Evolutionary conservation across 1,140 invertebrate species (phyloP).

Genomic region (Ridgeia piscesae): DNA sequence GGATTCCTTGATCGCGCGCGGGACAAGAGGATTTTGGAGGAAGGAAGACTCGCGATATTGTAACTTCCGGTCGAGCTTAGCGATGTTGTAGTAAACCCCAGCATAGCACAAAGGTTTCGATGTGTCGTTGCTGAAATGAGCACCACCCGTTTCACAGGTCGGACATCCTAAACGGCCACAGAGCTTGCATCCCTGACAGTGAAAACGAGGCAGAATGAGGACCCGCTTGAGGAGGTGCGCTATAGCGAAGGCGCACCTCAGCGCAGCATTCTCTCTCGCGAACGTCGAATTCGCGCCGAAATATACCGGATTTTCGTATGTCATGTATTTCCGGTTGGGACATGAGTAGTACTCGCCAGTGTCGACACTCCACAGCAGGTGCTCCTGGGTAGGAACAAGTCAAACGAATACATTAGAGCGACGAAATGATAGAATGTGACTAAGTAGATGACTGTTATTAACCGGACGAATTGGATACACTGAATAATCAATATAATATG

Average conservation of each 20-base stretch:
- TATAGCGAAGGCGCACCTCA: constrained; percentile 17
- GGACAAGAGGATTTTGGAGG: not conserved
- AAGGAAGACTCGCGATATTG: not conserved
- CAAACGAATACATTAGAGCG: too few species aligned
- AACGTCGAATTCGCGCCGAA: constrained; percentile 9
- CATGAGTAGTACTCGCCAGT: constrained; percentile 10
- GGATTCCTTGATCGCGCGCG: not conserved
- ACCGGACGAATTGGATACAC: too few species aligned
- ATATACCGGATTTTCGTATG: constrained; percentile 10
- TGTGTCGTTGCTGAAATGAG: not conserved
- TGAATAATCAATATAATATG: too few species aligned
- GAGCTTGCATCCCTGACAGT: constrained; percentile 6
- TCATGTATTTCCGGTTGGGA: constrained; percentile 15
- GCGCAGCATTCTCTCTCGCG: constrained; percentile 9
- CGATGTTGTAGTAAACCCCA: not conserved
- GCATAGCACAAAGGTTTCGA: not conserved
- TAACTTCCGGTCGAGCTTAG: not conserved
- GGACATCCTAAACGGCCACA: not conserved
- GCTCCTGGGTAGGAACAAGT: too few species aligned
- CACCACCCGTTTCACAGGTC: not conserved
- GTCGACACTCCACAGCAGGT: not conserved
- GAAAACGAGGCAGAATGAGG: constrained; percentile 21
- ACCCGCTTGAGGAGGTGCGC: constrained; percentile 23
- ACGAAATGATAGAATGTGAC: too few species aligned
- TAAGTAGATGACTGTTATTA: too few species aligned